Evolutionary conservation across 2,797 vertebrate genomes (phyloP), one percentile per base, ranked within the genome.

Genomic region (Remorina albescens): DNA sequence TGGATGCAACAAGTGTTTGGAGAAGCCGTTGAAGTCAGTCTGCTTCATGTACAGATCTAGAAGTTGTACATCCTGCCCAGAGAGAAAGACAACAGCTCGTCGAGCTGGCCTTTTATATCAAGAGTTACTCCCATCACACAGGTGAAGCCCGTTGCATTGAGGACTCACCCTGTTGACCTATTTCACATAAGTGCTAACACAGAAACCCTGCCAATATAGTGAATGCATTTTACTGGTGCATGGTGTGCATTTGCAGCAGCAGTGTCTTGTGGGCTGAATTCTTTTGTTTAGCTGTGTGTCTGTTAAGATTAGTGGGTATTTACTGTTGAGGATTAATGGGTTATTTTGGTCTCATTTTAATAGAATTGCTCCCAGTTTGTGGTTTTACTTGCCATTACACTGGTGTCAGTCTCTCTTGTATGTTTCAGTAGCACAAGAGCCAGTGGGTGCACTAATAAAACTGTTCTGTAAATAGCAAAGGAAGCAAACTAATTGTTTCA

Each of bases 341-440:
- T 50, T 69, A 64, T 71, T 86, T 75, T 26, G 39, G 41, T 64
- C 51, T 81, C 58, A 71, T 65, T 81, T 79, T 84, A 54, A 84
- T 44, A 64, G 34, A 78, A 72, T 42, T 80, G 54, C 61, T 70
- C 67, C 49, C 60, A 57, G 21, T 78, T 56, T 58, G 54, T 78
- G 47, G 32, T 67, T 81, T 75, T 16, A 21, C 36, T 51, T 68
- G 16, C 23, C 28, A 16, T 56, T 11, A 37, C 72, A 15, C 19
- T 50, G 59, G 10, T 60, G 36, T 44, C 23, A 49, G 49, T 56
- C 8, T 42, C 34, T 30, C 25, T 49, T 63, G 4, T 23, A 34
- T 23, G 18, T 65, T 51, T 37, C 39, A 42, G 39, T 53, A 16
- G 15, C 51, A 21, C 21, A 16, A 68, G 8, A 60, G 19, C 26